Conservation (phyloP, 2,113 vertebrate genomes). For the Bagarius yarrelli region DNA sequence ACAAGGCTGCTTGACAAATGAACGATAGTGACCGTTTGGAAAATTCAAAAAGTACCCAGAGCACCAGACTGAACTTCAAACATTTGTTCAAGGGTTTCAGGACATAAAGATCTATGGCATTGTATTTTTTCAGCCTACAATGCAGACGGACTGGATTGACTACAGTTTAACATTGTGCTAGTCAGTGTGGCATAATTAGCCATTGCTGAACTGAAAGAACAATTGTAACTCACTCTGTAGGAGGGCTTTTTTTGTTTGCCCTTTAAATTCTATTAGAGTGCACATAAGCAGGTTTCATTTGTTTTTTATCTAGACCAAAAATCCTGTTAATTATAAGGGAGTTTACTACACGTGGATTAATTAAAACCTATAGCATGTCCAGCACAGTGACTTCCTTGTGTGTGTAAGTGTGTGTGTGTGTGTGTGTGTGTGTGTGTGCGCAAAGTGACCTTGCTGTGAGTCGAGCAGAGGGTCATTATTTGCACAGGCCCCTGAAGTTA, state of each 20-base stretch:
- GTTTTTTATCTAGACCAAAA: slow-evolving; percentile 22
- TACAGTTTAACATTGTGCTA: neutral
- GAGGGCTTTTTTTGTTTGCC: slow-evolving; percentile 42
- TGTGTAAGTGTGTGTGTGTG: neutral
- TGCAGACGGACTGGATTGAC: neutral
- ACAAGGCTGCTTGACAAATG: neutral
- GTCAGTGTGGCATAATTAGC: slow-evolving; percentile 6
- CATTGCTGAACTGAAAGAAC: slow-evolving; percentile 45
- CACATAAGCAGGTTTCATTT: slow-evolving; percentile 16
- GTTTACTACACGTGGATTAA: slow-evolving; percentile 35
- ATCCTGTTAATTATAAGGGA: slow-evolving; percentile 46
- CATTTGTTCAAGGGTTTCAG: neutral
- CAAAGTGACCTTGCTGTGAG: slow-evolving; percentile 28
- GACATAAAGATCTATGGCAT: neutral
- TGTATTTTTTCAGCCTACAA: neutral
- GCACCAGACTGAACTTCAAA: slow-evolving; percentile 17
- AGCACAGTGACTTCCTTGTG: slow-evolving; percentile 53
- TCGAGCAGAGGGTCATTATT: neutral
- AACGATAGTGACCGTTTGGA: neutral
- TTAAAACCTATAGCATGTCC: slow-evolving; percentile 42
- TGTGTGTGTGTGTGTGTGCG: neutral
- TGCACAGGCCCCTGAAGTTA: slow-evolving; percentile 18
- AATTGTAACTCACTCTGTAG: slow-evolving; percentile 51
- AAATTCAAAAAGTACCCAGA: slow-evolving; percentile 14
- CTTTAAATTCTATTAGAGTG: slow-evolving; percentile 57